Base-by-base conservation (phyloP, 2,888 invertebrate species). In the Hemaris fuciformis region DNA sequence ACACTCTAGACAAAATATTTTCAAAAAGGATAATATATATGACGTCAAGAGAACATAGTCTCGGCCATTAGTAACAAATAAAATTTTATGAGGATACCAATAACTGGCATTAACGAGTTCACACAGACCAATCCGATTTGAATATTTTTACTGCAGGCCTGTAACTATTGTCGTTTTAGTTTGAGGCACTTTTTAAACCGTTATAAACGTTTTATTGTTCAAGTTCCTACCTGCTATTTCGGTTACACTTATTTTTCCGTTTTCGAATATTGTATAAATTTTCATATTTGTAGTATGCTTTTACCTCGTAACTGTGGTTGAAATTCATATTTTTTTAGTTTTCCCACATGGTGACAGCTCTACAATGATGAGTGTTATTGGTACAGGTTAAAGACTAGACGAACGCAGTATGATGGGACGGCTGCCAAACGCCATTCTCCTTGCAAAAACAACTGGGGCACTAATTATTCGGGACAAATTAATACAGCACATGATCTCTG, bases 381-480 rank as follows among this genome's bases (percentile, higher is more conserved):
- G 1, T 38, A 38, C n/a, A 38, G 38, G 38, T 38, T 38, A 38
- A 38, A 38, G 38, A 38, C n/a, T 38, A 38, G n/a, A n/a, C 13
- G n/a, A 10, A n/a, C n/a, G 38, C 38, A 38, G n/a, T 38, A 38
- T n/a, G 38, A 38, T 5, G 4, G 38, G 13, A 3, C n/a, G 38
- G 3, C 38, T n/a, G 38, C 5, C 48, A 6, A 15, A 23, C 25
- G 25, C 48, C 8, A 31, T 27, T 27, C n/a, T 15, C 18, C 8
- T 27, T 5, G 10, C 7, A 15, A 27, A 27, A 53, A 15, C n/a
- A 27, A 53, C 15, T 8, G 15, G 27, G 13, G 4, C 34, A 3
- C 48, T 53, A 53, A 53, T 53, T 53, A 53, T 53, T 53, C 27
- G 27, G 48, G 27, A 10, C 48, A 53, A 53, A 53, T 27, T 18